Evolutionary conservation across 2,888 invertebrate genomes (phyloP), one percentile per base, ranked within the genome.

Genomic region (Lamproptera curius): DNA sequence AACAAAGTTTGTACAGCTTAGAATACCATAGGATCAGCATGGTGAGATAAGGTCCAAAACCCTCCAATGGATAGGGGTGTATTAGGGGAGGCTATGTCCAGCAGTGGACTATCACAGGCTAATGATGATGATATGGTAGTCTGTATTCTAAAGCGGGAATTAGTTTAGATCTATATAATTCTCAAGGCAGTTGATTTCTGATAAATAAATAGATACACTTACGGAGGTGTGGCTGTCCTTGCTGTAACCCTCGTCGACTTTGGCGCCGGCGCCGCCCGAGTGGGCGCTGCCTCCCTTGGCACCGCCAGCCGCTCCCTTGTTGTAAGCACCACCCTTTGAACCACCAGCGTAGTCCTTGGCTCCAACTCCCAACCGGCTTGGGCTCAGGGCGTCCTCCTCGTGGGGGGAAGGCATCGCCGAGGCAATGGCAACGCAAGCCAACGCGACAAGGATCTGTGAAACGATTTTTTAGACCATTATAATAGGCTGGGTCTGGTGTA

Each of bases 361-460:
- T 2, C 41, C 28, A 4, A 28, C 31, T 1, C 10, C n/a, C 13
- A 31, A 4, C 28, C 28, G 6, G 28, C 28, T 28, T 9, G 28
- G 28, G 28, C 28, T 28, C 28, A 28, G n/a, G 1, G 10, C 33
- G 6, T 2, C 5, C 3, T 26, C n/a, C 4, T 20, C 20, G 4
- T 3, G 3, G 20, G 20, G 20, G 2, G 14, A 0, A 6, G 46
- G 16, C 31, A 26, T 4, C 1, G 35, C 46, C 26, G 6, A n/a
- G 28, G 36, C 15, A 9, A 17, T 9, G 4, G 40, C 35, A 11
- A 46, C 2, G 28, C 41, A 46, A 9, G 13, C 26, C n/a, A 46
- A 16, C 9, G 41, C 14, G 2, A 46, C n/a, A 15, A 46, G n/a
- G 1, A 46, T 17, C 46, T 46, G 36, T 0, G 34, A 46, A 20